These are phyloP conservation scores for Actinernus sp. DNA, from an alignment of 92 coral and sea anemone genomes.

Conservation along the genomic window DNA sequence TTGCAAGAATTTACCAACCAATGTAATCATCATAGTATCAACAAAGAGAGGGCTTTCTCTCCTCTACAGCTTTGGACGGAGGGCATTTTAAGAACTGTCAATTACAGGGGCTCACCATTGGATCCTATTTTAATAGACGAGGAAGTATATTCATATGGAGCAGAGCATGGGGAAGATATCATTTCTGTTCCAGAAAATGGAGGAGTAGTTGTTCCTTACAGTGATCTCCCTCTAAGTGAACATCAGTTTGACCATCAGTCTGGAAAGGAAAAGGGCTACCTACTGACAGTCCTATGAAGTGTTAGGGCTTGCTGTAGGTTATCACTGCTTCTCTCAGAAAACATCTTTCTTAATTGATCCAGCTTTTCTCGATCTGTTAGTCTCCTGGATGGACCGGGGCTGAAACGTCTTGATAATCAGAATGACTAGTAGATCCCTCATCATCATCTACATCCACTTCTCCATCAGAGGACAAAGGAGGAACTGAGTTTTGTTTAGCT, in stretches of 20 bases:
- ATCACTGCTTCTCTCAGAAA: constrained; percentile 44
- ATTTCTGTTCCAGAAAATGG: constrained; percentile 11
- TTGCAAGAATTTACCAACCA: too few relatives aligned
- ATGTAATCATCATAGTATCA: too few relatives aligned
- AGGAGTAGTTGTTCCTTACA: constrained; percentile 48
- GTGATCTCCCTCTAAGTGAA: constrained; percentile 14
- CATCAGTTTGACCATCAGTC: constrained; percentile 29
- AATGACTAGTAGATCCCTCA: too few relatives aligned
- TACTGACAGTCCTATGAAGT: constrained; percentile 20
- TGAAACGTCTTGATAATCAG: constrained; percentile 5
- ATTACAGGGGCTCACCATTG: constrained; percentile 36
- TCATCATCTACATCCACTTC: neutral
- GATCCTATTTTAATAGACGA: constrained; percentile 42
- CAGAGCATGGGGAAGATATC: constrained; percentile 7
- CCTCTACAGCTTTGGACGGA: too few relatives aligned
- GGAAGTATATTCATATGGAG: constrained; percentile 15
- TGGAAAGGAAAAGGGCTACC: constrained; percentile 35
- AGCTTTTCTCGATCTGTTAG: constrained; percentile 17
- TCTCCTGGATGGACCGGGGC: constrained; percentile 36
- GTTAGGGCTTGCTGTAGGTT: constrained; percentile 25
- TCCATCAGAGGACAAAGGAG: neutral
- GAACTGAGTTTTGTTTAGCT: constrained; percentile 1
- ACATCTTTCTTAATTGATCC: constrained; percentile 30
- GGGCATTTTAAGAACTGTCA: constrained; percentile 39
- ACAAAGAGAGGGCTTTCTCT: too few relatives aligned